Evolutionary conservation across 2,797 vertebrate genomes (phyloP), one percentile per base, ranked within the genome.

Genomic region (Columba guinea): DNA sequence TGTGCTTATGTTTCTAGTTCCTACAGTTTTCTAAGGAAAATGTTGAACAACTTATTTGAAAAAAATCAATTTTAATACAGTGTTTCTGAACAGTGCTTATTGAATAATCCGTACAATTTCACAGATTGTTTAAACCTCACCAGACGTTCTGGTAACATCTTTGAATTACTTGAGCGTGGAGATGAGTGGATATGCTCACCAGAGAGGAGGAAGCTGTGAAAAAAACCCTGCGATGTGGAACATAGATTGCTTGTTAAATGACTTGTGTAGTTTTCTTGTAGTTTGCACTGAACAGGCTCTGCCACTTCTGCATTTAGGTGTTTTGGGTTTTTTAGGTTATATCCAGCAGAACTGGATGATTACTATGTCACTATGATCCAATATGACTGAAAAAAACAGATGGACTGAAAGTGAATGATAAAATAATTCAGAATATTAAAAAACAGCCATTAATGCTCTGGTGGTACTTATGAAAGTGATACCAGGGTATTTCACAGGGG

Each of bases 81-180:
- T 55, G 15, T 93, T 91, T 82, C 55, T 76, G 58, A 81, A 32
- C 17, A 65, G 41, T 44, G 27, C n/a, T 88, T 94, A 90, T 62
- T 58, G 81, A 94, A 88, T 80, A 91, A 87, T 83, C 59, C 32
- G 11, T 62, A 52, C 2, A 56, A 35, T 80, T 75, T 91, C 74
- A 81, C 34, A 83, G 76, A 84, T 71, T 78, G 53, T 84, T 91
- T 65, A 87, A 87, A 74, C n/a, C 58, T 91, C 27, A 84, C 71
- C 68, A 94, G 87, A 78, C 51, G 3, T 88, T 88, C 90, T 91
- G 69, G 78, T 95, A 93, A 28, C 62, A 69, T 94, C 76, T 91
- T 86, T 69, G 62, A 90, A 71, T 92, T 94, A 68, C 46, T 93
- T 81, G 27, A 69, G 55, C 9, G 0, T 90, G 56, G 58, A 89